These are phyloP conservation scores for Colletes gigas DNA, from an alignment of 1,140 invertebrate genomes.

Conservation along the genomic window DNA sequence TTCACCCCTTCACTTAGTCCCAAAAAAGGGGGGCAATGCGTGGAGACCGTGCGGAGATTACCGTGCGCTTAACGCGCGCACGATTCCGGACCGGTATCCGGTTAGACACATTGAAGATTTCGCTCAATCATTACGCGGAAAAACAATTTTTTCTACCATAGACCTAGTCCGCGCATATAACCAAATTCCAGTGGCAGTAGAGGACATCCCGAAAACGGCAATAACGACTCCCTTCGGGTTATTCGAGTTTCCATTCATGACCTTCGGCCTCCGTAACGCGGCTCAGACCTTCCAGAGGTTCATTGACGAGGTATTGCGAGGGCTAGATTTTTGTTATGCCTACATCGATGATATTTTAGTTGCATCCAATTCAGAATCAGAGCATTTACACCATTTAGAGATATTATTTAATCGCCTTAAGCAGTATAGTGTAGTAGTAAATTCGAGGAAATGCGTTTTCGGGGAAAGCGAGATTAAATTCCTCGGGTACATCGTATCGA, in stretches of 20 bases:
- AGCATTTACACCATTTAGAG: constrained; percentile 44
- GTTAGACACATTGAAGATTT: no score
- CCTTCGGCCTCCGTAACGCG: not conserved
- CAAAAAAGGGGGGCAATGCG: constrained; percentile 67
- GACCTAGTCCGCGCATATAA: not conserved
- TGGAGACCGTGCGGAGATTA: not conserved
- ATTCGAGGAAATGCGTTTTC: constrained; percentile 52
- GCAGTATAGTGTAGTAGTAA: constrained; percentile 42
- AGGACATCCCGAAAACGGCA: no score
- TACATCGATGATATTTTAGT: constrained; percentile 60
- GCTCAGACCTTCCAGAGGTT: not conserved
- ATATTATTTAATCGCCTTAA: constrained; percentile 38
- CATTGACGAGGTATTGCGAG: not conserved
- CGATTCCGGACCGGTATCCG: no score
- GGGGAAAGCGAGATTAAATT: constrained; percentile 30
- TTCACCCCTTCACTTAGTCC: constrained; percentile 70
- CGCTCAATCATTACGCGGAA: accelerated
- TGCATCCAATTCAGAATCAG: constrained; percentile 31
- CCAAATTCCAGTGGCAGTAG: no score
- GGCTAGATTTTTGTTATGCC: not conserved
- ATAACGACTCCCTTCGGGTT: no score
- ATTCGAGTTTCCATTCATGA: no score
- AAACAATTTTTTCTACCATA: not conserved
- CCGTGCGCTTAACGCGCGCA: not conserved
- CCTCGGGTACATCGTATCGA: constrained; percentile 32